Conservation (phyloP, 2,888 invertebrate genomes). For the Erebia epiphron region DNA sequence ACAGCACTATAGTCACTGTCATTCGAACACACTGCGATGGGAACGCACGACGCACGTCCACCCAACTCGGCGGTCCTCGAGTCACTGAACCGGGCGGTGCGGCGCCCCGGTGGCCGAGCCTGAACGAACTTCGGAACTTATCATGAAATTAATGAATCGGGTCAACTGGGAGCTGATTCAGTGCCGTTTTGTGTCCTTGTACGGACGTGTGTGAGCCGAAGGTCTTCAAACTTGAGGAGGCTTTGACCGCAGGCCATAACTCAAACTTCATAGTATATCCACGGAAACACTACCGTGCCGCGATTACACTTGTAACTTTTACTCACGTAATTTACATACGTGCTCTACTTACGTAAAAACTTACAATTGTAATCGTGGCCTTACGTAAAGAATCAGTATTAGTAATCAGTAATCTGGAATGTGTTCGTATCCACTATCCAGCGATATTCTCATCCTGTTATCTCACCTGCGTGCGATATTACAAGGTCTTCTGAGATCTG, state of each 20-base stretch:
- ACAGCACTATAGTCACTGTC: slow-evolving; percentile 53
- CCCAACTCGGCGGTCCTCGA: slow-evolving; percentile 59
- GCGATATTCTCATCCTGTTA: no score
- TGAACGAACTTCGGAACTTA: slow-evolving; percentile 61
- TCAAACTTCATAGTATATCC: background rate
- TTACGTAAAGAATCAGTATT: no score
- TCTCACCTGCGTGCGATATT: no score
- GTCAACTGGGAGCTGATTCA: slow-evolving; percentile 57
- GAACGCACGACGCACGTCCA: slow-evolving; percentile 49
- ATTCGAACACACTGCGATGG: slow-evolving; percentile 60
- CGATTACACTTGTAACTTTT: no score
- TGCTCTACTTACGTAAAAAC: no score
- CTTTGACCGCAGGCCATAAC: background rate
- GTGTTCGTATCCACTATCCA: no score
- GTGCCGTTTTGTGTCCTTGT: slow-evolving; percentile 36
- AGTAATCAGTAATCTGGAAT: no score
- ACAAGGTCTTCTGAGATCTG: no score
- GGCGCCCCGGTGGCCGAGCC: slow-evolving; percentile 63
- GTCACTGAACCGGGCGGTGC: slow-evolving; percentile 71
- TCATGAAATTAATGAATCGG: slow-evolving; percentile 73
- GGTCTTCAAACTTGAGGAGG: slow-evolving; percentile 9
- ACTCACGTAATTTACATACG: no score
- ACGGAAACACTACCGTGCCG: background rate
- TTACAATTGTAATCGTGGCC: no score
- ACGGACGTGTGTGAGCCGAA: slow-evolving; percentile 1